Base-by-base conservation (phyloP, 1,140 invertebrate genomes). In the Bombus huntii region DNA sequence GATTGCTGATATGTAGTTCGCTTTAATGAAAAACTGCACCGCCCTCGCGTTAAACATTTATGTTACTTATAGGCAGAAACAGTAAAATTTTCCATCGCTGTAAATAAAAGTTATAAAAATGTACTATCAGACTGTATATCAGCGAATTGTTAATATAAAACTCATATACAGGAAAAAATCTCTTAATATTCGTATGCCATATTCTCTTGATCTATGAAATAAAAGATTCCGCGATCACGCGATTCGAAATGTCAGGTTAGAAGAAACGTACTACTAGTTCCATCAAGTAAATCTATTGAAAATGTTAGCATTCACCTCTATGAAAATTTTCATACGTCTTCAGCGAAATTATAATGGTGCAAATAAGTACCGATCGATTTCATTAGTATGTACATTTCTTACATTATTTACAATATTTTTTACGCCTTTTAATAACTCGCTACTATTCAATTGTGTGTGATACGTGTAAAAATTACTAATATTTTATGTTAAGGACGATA, bases 21-120 rank as follows among this genome's bases (percentile, higher is more conserved):
- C 57, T 59, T 76, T 80, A 81, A 85, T 68, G 89, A 89, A 89
- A 92, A 89, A 81, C 80, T 90, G 87, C 85, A 89, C 88, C 88
- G 81, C 90, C 81, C 87, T 88, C 80, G 88, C 68, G 89, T 87
- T 84, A 85, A 78, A 80, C 42, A 86, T 81, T 81, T 62, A 81
- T 66, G 37, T 86, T 72, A 81, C 59, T 85, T 81, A 72, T 31
- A 18, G 28, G 37, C 47, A 76, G 59, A 87, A 86, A 73, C 74
- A 84, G 70, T 62, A 47, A 57, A 71, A 72, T 53, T 62, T 65
- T 47, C 31, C 34, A 80, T 47, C 5, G 37, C 10, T 47, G 39
- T 22, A 37, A 72, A 65, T 42, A 53, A 53, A 62, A 59, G 8
- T 28, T 10, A n/a, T 31, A 59, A 53, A 65, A 70, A 39, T 44